Conservation (phyloP, 2,113 vertebrate species). For the Dromiciops gliroides region DNA sequence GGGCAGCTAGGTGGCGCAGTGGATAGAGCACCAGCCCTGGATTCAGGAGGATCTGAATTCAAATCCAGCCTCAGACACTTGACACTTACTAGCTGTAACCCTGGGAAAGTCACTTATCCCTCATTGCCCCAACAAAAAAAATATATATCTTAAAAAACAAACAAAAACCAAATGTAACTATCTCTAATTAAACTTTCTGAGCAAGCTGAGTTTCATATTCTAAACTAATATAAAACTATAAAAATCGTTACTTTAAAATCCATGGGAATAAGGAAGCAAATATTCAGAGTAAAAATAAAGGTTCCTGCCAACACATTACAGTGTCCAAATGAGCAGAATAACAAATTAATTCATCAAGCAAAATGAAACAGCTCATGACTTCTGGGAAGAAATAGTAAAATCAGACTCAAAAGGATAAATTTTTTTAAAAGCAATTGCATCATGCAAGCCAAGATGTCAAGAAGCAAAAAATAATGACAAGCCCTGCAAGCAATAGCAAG, state of each 20-base stretch:
- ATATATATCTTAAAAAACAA: too few relatives aligned
- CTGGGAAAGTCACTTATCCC: too few relatives aligned
- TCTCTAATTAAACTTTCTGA: slow-evolving; percentile 18
- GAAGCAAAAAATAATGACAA: slow-evolving; percentile 31
- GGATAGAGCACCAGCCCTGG: too few relatives aligned
- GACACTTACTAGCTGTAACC: too few relatives aligned
- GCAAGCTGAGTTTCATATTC: slow-evolving; percentile 34
- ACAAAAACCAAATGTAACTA: too few relatives aligned
- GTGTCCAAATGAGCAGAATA: slow-evolving; percentile 14
- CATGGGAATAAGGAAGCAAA: slow-evolving; percentile 37
- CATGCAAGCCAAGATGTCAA: slow-evolving; percentile 1
- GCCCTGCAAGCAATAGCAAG: slow-evolving; percentile 12
- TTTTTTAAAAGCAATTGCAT: slow-evolving; percentile 41
- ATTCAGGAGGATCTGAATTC: too few relatives aligned
- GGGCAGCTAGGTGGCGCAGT: too few relatives aligned
- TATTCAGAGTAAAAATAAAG: background rate
- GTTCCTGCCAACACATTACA: background rate
- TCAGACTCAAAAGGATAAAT: background rate
- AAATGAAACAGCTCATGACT: slow-evolving; percentile 9
- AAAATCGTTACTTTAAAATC: slow-evolving; percentile 33
- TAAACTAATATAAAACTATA: slow-evolving; percentile 35
- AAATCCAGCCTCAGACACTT: too few relatives aligned
- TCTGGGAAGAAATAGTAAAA: background rate
- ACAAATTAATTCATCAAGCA: slow-evolving; percentile 22
- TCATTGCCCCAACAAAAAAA: too few relatives aligned